phyloP scores from a whole-genome alignment of 2,797 vertebrate genomes.

The Sebastes miniatus region DNA sequence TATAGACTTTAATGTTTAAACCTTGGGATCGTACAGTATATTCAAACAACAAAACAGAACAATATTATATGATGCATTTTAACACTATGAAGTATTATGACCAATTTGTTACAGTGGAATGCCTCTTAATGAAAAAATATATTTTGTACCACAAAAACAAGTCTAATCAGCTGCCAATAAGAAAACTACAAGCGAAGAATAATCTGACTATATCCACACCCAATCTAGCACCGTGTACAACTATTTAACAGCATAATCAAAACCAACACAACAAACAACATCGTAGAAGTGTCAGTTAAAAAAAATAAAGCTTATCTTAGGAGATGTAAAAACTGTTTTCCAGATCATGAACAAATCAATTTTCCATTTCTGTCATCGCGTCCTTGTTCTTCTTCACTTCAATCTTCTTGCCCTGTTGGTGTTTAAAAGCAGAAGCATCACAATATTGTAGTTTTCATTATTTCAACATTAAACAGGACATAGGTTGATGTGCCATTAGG shows the following conservation, averaged over 20 bases:
- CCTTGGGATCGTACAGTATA: not conserved
- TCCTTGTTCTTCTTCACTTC: conserved; percentile 96
- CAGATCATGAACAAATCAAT: conserved; percentile 47
- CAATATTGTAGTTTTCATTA: not conserved
- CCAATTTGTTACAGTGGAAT: conserved; percentile 52
- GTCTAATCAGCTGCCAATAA: conserved; percentile 63
- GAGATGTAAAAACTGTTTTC: conserved; percentile 55
- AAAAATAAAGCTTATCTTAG: conserved; percentile 73
- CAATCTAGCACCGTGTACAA: conserved; percentile 13
- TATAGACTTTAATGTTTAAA: conserved; percentile 38
- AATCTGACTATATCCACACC: conserved; percentile 35
- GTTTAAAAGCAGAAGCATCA: conserved; percentile 14
- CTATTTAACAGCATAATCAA: not conserved
- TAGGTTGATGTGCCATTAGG: not conserved
- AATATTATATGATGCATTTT: not conserved
- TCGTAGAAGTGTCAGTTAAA: conserved; percentile 1
- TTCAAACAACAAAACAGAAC: conserved; percentile 32
- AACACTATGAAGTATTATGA: conserved; percentile 47
- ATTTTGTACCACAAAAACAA: conserved; percentile 53
- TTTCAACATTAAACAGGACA: not conserved
- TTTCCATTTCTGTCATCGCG: conserved; percentile 82
- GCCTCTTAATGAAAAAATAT: conserved; percentile 53
- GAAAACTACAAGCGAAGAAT: conserved; percentile 47
- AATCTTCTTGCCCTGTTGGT: conserved; percentile 90
- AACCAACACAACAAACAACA: conserved; percentile 28